Evolutionary conservation across 2,888 invertebrate genomes (phyloP).

Genomic region (Lasioglossum calceatum): DNA sequence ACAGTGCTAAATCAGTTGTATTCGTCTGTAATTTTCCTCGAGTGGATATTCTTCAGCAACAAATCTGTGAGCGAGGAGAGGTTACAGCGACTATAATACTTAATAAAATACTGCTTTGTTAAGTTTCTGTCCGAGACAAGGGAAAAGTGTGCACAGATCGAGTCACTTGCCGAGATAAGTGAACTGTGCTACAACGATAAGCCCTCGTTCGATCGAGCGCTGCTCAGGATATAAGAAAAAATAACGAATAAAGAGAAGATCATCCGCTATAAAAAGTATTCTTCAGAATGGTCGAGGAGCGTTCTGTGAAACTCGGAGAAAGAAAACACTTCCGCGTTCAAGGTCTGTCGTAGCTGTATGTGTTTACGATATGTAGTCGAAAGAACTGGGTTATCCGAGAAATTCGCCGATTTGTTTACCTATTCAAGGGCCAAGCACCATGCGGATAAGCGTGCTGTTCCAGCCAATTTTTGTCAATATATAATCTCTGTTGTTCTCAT

Average conservation of each 20-base stretch:
- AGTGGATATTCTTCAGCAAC: not conserved
- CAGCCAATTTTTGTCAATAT: too few relatives aligned
- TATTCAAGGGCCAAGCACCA: not conserved
- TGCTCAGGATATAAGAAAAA: not conserved
- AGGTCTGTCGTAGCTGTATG: not conserved
- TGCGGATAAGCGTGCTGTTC: too few relatives aligned
- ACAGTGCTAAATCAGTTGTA: not conserved
- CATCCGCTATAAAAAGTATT: conserved; percentile 7
- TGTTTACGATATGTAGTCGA: not conserved
- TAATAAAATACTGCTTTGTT: conserved; percentile 1
- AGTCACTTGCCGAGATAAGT: conserved; percentile 10
- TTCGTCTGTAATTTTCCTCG: not conserved
- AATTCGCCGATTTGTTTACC: not conserved
- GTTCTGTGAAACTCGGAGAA: not conserved
- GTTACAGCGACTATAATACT: not conserved
- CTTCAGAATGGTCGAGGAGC: not conserved
- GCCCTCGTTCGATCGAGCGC: conserved; percentile 8
- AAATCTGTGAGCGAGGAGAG: not conserved
- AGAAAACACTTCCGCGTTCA: conserved; percentile 5
- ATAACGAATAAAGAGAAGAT: conserved; percentile 11
- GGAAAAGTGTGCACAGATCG: not conserved
- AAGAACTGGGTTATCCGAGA: not conserved
- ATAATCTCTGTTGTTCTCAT: too few relatives aligned
- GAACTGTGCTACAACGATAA: conserved; percentile 11
- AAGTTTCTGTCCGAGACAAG: not conserved